Evolutionary conservation across 2,113 vertebrate species (phyloP).

Genomic region (Otocyon megalotis): DNA sequence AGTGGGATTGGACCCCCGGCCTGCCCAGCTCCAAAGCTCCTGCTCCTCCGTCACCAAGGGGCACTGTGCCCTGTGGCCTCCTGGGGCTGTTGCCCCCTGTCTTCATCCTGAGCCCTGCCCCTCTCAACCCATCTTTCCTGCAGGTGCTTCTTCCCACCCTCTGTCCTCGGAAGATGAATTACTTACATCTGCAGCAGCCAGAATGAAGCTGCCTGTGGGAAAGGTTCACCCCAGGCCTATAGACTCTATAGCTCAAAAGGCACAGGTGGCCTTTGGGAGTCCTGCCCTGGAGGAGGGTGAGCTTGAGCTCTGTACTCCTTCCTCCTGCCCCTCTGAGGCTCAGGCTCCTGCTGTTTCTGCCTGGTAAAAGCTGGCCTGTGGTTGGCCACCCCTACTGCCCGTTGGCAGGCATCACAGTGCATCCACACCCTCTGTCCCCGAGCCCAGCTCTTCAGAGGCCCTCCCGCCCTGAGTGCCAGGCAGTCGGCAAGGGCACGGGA

Average conservation of each 20-base stretch:
- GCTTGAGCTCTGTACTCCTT: not conserved
- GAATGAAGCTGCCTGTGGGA: no score
- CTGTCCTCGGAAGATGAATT: not conserved
- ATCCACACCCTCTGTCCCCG: not conserved
- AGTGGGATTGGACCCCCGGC: not conserved
- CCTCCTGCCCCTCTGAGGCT: not conserved
- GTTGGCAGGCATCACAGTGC: fast-evolving
- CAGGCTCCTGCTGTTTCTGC: not conserved
- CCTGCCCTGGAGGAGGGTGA: not conserved
- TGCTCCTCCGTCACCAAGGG: not conserved
- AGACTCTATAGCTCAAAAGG: not conserved
- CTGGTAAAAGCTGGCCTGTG: not conserved
- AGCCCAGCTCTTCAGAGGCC: not conserved
- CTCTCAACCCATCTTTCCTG: not conserved
- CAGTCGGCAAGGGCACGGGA: not conserved
- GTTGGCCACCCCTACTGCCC: no score
- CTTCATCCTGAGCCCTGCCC: not conserved
- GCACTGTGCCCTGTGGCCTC: fast-evolving
- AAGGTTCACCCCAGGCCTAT: not conserved
- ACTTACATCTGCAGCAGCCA: not conserved
- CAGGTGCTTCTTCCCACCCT: not conserved
- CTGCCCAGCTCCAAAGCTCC: not conserved
- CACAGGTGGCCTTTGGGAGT: not conserved
- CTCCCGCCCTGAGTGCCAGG: not conserved
- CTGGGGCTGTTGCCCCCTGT: not conserved